Evolutionary conservation across 2,113 vertebrate species (phyloP), one percentile per base, ranked within the genome.

Genomic region (Jacana jacana): DNA sequence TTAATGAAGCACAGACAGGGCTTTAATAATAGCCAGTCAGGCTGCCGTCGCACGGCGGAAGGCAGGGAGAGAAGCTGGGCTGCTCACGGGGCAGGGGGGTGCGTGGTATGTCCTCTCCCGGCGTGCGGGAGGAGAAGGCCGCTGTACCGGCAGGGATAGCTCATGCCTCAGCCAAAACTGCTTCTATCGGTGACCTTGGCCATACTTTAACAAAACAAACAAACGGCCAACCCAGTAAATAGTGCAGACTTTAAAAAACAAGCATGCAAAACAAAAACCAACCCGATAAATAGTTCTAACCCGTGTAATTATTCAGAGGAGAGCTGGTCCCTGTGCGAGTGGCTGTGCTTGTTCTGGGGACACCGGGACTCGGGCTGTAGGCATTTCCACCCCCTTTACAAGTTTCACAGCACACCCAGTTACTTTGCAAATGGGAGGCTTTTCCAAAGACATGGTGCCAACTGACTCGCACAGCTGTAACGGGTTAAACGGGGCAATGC

Each of bases 1-100:
- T 11, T 46, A 9, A 8, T 20, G 11, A 12, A 5, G 6, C 11
- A 2, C 44, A 3, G 9, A 5, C 7, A 17, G 17, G 17, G 31
- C 33, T 33, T 11, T 16, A 37, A 15, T 24, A 4, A 6, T 10
- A 42, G 13, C 1, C 20, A 1, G 27, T 11, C 7, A 1, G 70
- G 2, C 15, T 5, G 76, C 7, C 14, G 3, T 3, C 9, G 25
- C 19, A 4, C 13, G 0, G 35, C 9, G 28, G 8, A 13, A 7
- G 40, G 31, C 37, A 4, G 25, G 3, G 1, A 3, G 28, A 17
- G 51, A 6, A 44, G 51, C 12, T 17, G 0, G 18, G 58, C 27
- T 18, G 48, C 19, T 8, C 11, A 1, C 1, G 28, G 17, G 52
- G 17, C 11, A 17, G 13, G 6, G 18, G 10, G 4, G 16, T 4